phyloP scores from a whole-genome alignment of 2,797 vertebrate genomes.

The Synanceia verrucosa region DNA sequence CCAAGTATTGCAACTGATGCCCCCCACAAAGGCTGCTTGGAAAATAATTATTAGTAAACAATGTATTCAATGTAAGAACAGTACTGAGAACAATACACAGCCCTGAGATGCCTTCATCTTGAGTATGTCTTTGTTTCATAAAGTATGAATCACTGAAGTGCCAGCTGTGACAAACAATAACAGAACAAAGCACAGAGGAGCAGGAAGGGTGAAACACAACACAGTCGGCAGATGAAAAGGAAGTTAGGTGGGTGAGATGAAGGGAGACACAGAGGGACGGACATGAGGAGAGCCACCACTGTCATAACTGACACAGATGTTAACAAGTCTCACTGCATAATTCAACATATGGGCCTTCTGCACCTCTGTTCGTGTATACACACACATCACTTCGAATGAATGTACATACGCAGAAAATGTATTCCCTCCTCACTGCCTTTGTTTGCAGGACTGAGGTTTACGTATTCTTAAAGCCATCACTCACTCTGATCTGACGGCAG shows the following conservation, averaged over 20 bases:
- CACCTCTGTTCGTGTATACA: not conserved
- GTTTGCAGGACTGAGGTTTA: constrained; percentile 5
- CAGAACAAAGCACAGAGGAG: constrained; percentile 21
- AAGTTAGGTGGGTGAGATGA: constrained; percentile 6
- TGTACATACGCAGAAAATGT: not conserved
- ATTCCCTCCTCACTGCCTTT: constrained; percentile 11
- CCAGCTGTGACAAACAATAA: constrained; percentile 26
- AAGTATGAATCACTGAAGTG: not conserved
- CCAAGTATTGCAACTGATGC: not conserved
- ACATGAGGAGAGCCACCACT: constrained; percentile 6
- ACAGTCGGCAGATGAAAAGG: constrained; percentile 29
- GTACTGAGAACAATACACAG: not conserved
- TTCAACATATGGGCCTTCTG: constrained; percentile 25
- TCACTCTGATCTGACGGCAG: constrained; percentile 10
- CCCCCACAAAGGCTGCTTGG: not conserved
- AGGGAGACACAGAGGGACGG: constrained; percentile 21
- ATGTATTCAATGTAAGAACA: not conserved
- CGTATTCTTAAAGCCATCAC: not conserved
- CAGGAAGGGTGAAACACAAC: not conserved
- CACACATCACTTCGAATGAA: not conserved
- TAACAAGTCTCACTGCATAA: constrained; percentile 41
- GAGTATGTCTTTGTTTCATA: constrained; percentile 7
- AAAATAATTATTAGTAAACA: not conserved
- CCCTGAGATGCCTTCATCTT: not conserved
- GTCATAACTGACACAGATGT: constrained; percentile 50